A percentile compares a stretch with the other conserved stretches of the same genome.
Evolutionary conservation across 1,140 invertebrate genomes (phyloP).

Genomic region (Hestina assimilis): DNA sequence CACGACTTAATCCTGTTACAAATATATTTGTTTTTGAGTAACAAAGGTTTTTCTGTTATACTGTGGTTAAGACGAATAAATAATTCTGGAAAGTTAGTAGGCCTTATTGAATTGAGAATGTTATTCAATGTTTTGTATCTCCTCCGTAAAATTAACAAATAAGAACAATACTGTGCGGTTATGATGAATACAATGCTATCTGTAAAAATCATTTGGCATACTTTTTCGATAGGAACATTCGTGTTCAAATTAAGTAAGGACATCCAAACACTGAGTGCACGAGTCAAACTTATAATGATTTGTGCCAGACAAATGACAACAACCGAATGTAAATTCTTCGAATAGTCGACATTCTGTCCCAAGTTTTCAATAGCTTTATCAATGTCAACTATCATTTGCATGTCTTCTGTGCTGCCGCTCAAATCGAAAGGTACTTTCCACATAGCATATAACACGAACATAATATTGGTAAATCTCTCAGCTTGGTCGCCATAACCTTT

Average conservation of each 20-base stretch:
- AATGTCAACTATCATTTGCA: conserved; percentile 36
- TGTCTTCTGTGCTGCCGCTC: conserved; percentile 26
- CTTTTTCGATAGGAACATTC: conserved; percentile 34
- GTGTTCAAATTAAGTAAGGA: conserved; percentile 25
- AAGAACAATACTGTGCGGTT: conserved; percentile 39
- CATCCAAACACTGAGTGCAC: conserved; percentile 39
- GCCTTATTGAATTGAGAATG: conserved; percentile 38
- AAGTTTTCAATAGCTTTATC: conserved; percentile 40
- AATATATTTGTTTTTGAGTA: conserved; percentile 40
- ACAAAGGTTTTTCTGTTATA: conserved; percentile 23
- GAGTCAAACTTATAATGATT: conserved; percentile 21
- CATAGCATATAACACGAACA: conserved; percentile 43
- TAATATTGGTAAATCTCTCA: conserved; percentile 37
- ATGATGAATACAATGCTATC: conserved; percentile 40
- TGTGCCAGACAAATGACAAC: conserved; percentile 31
- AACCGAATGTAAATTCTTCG: conserved; percentile 20
- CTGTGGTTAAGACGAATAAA: conserved; percentile 31
- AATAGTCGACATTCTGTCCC: conserved; percentile 36
- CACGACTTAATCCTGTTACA: conserved; percentile 46
- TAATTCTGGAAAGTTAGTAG: conserved; percentile 29
- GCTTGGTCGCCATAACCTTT: conserved; percentile 54
- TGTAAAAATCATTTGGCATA: conserved; percentile 41
- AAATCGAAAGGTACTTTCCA: conserved; percentile 50
- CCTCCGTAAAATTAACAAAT: conserved; percentile 31
- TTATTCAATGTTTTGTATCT: conserved; percentile 45